Evolutionary conservation across 37 sponge, comb jelly and placozoan genomes (phyloP), one percentile per base, ranked within the genome.

Genomic region (Hexactinellida sp.): DNA sequence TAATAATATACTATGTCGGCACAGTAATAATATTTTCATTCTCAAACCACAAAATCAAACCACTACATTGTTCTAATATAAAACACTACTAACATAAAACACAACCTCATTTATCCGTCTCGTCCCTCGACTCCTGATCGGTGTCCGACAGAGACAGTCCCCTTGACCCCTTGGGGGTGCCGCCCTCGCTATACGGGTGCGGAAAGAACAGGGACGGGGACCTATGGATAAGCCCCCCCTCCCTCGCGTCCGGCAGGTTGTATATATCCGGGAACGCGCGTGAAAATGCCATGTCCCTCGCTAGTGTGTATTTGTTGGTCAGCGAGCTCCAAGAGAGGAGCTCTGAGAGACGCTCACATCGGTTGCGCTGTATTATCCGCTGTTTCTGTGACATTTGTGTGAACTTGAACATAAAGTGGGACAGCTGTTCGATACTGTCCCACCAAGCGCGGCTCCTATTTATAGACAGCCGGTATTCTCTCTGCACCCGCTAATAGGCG

Each of bases 281-380:
- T n/a, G 76, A 63, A 63, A 63, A n/a, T n/a, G 76, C 76, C 76
- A 63, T 63, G 34, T 63, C 13, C 34, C 76, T 63, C 3, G 76
- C 76, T 3, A n/a, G 21, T 3, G 32, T n/a, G 34, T 63, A 63
- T 63, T 63, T 63, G 32, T n/a, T 10, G 76, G 76, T 63, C 19
- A 63, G 76, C 3, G 76, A 63, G 13, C 19, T 63, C 99, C 99
- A 98, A 87, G 95, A 96, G 36, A 98, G 89, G 30, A 98, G 88
- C 23, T 98, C 99, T 86, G 96, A 94, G 37, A 98, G 90, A 38
- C 99, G 55, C 84, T 98, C 99, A 38, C 96, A 95, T 83, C 99
- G 88, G 89, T 98, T 98, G 7, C 99, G 3, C 84, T 98, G 99
- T 36, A 98, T 92, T 76, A 98, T 98, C 30, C 99, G 82, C 90